These are phyloP conservation scores for Anoplolepis gracilipes DNA, from an alignment of 1,140 invertebrate species.

Conservation along the genomic window DNA sequence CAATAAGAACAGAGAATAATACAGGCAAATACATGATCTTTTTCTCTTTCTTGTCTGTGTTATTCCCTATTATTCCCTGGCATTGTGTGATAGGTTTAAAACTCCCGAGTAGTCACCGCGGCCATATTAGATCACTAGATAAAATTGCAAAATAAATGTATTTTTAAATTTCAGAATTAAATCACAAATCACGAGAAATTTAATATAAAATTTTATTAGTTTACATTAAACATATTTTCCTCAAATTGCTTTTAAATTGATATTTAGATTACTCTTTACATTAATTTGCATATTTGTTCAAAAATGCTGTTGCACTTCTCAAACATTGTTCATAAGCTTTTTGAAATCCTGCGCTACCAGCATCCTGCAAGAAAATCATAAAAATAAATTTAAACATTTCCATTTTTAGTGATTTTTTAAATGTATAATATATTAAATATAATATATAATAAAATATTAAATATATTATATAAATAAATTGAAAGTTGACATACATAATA, in stretches of 20 bases:
- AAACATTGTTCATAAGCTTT: conserved; percentile 90
- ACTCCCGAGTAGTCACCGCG: no score
- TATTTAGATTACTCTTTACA: not conserved
- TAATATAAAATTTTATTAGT: not conserved
- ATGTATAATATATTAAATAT: no score
- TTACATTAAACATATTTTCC: not conserved
- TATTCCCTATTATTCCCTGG: no score
- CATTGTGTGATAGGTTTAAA: no score
- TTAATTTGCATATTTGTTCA: conserved; percentile 75
- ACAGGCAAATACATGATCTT: no score
- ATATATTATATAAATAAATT: not conserved
- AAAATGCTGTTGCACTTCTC: conserved; percentile 88
- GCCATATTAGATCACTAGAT: no score
- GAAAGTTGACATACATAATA: conserved; percentile 90
- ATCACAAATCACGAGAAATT: not conserved
- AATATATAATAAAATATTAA: no score
- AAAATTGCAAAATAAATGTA: not conserved
- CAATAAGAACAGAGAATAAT: no score
- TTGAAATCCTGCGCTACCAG: conserved; percentile 88
- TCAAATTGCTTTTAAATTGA: not conserved
- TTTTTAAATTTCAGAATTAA: not conserved
- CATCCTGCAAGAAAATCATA: conserved; percentile 84
- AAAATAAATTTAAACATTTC: conserved; percentile 26
- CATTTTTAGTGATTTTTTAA: no score
- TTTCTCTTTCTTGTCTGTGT: no score